Evolutionary conservation across 1,140 invertebrate genomes (phyloP).

Genomic region (Procambarus clarkii): DNA sequence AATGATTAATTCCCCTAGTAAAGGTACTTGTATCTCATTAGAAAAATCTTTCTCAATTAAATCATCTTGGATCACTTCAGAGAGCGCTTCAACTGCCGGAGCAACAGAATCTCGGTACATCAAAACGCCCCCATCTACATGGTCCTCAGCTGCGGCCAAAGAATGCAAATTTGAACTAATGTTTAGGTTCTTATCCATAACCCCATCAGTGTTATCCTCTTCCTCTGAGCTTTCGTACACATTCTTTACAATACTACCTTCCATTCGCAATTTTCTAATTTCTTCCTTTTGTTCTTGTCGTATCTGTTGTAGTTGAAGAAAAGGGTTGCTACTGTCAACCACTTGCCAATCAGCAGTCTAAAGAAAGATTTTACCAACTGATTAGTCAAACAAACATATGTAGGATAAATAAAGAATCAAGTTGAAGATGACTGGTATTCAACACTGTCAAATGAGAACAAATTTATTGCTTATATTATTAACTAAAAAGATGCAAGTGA

Average conservation of each 20-base stretch:
- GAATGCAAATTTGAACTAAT: neutral
- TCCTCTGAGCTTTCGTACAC: constrained; percentile 42
- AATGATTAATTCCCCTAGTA: neutral
- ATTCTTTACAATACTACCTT: constrained; percentile 27
- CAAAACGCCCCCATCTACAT: neutral
- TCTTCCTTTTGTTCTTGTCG: constrained; percentile 32
- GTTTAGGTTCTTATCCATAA: neutral
- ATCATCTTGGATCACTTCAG: neutral
- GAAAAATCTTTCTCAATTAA: neutral
- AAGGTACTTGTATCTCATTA: neutral
- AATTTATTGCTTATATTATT: too few species aligned
- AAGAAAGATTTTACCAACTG: neutral
- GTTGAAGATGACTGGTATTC: too few species aligned
- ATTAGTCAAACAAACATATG: neutral
- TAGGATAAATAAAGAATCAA: too few species aligned
- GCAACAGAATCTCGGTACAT: neutral
- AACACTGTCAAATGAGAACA: too few species aligned
- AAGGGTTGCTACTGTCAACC: constrained; percentile 28
- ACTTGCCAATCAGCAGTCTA: constrained; percentile 41
- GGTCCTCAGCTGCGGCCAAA: neutral
- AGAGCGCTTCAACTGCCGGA: neutral
- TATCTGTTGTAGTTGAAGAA: constrained; percentile 41
- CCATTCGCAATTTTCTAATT: constrained; percentile 34
- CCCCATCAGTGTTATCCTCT: neutral
- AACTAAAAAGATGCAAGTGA: too few species aligned